phyloP scores from a whole-genome alignment of 2,888 invertebrate species.

The Dicyrtoma fusca region DNA sequence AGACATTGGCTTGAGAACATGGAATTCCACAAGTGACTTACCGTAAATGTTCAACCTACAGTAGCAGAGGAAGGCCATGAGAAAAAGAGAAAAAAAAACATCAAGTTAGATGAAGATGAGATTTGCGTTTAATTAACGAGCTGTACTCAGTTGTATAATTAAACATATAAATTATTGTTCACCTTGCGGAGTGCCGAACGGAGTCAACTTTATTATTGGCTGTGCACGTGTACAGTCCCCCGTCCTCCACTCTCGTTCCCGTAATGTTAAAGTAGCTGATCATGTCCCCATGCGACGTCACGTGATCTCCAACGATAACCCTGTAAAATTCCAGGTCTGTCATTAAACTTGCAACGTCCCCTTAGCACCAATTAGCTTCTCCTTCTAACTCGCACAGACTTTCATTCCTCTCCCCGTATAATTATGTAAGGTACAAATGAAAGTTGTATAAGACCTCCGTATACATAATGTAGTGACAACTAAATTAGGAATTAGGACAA shows the following conservation, averaged over 20 bases:
- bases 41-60: constrained; percentile 62
- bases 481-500: too few species aligned
- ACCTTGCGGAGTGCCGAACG: constrained; percentile 37
- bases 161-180: not conserved
- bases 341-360: too few species aligned
- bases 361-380: too few species aligned
- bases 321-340: constrained; percentile 28
- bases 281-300: constrained; percentile 54
- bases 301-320: constrained; percentile 53
- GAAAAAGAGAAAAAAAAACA: constrained; percentile 40
- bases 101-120: not conserved
- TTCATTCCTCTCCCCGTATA: too few species aligned
- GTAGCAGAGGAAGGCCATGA: too few species aligned
- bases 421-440: too few species aligned
- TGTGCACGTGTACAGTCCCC: constrained; percentile 60
- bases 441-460: too few species aligned
- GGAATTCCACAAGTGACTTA: constrained; percentile 49
- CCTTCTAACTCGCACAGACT: too few species aligned
- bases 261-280: constrained; percentile 55
- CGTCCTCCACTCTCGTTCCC: constrained; percentile 58
- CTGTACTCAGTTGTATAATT: not conserved
- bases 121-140: constrained; percentile 6
- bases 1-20: too few species aligned
- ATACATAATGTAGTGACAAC: too few species aligned
- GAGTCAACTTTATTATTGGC: constrained; percentile 57